phyloP scores from a whole-genome alignment of 2,888 invertebrate genomes.

The Ennomos quercinarius region DNA sequence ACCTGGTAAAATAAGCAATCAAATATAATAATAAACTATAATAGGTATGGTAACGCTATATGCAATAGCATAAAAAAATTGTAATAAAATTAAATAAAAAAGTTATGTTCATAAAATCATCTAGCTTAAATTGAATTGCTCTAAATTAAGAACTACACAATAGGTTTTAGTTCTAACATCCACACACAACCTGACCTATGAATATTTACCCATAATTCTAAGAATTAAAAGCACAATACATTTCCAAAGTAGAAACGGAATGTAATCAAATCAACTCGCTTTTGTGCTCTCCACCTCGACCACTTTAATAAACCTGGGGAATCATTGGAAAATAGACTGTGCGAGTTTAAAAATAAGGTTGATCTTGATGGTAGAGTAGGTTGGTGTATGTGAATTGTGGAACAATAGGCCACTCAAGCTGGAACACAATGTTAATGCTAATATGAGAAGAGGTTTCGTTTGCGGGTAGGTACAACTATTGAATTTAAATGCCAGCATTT shows the following conservation, averaged over 20 bases:
- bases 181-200: constrained; percentile 19
- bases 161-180: no score
- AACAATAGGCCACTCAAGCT: constrained; percentile 68
- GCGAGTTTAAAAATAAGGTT: constrained; percentile 21
- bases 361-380: constrained; percentile 15
- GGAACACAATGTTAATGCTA: constrained; percentile 69
- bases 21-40: no score
- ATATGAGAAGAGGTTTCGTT: constrained; percentile 62
- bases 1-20: no score
- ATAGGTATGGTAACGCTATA: no score
- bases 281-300: constrained; percentile 49
- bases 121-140: background rate
- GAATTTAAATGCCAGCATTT: constrained; percentile 40
- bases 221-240: constrained; percentile 53
- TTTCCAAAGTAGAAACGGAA: constrained; percentile 57
- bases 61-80: no score
- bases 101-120: no score
- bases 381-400: constrained; percentile 49
- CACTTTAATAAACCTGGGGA: constrained; percentile 17
- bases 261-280: constrained; percentile 71
- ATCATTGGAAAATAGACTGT: constrained; percentile 41
- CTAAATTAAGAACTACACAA: constrained; percentile 1
- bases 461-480: constrained; percentile 47
- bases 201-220: constrained; percentile 31
- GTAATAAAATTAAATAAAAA: no score